These are phyloP conservation scores for Heliconius ethilla DNA, from an alignment of 2,888 invertebrate genomes.

Conservation along the genomic window DNA sequence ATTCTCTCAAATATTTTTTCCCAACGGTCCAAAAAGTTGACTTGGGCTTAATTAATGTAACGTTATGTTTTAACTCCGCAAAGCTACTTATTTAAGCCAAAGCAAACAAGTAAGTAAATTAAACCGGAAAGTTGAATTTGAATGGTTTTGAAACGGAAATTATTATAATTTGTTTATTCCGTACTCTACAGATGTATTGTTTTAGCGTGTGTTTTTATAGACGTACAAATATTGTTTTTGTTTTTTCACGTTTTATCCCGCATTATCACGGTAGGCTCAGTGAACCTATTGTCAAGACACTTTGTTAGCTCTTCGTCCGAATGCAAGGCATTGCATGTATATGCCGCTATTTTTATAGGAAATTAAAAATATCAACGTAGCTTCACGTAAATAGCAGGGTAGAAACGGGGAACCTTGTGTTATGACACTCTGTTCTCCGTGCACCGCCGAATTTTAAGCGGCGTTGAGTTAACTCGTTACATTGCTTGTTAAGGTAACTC, in stretches of 20 bases:
- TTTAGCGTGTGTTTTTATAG: not conserved
- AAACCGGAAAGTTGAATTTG: slow-evolving; percentile 9
- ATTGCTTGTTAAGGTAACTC: too few species aligned
- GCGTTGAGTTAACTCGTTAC: not conserved
- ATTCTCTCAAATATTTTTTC: not conserved
- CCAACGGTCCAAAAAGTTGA: slow-evolving; percentile 6
- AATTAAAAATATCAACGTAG: too few species aligned
- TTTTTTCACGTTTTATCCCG: not conserved
- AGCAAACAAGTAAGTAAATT: slow-evolving; percentile 11
- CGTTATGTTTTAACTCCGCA: slow-evolving; percentile 12
- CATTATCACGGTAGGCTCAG: not conserved
- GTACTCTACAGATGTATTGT: not conserved
- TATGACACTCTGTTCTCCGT: not conserved
- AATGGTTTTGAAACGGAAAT: not conserved
- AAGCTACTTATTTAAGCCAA: slow-evolving; percentile 14
- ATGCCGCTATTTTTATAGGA: too few species aligned
- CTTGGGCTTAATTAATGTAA: slow-evolving; percentile 12
- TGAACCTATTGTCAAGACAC: not conserved
- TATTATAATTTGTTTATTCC: not conserved
- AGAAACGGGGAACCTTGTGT: not conserved
- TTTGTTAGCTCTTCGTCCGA: not conserved
- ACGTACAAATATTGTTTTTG: too few species aligned
- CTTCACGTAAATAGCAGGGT: too few species aligned
- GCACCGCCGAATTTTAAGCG: not conserved
- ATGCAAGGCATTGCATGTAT: too few species aligned